Evolutionary conservation across 2,113 vertebrate species (phyloP), one percentile per base, ranked within the genome.

Genomic region (Engystomops pustulosus): DNA sequence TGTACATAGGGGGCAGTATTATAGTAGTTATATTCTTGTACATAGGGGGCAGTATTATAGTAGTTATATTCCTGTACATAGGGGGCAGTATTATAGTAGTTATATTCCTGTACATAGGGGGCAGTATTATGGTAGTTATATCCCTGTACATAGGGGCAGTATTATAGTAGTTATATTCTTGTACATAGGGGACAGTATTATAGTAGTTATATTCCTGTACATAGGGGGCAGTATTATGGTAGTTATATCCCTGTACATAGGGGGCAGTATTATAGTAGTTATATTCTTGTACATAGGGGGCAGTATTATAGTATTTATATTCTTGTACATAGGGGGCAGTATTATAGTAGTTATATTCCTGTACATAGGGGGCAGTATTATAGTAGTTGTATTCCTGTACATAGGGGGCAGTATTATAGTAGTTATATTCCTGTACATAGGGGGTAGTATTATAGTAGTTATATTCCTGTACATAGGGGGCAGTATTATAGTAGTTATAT

Each of bases 401-500:
- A 62, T 30, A 62, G 53, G 47, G 11, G 38, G 55, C 23, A 60
- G 55, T 60, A 60, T 60, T 60, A 27, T 27, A 60, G 55, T 60
- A 60, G 55, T 27, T 27, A 60, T 60, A 60, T 60, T 60, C 55
- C 12, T 60, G 55, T 60, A 60, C 25, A 60, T 53, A 60, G 55
- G 55, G n/a, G 14, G 55, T 10, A 25, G 25, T 60, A 27, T 60
- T 60, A 60, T 53, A 60, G 55, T 60, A 60, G 55, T 60, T 60
- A 53, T 60, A 60, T 60, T 60, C 55, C 14, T 60, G 25, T 27
- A 60, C 17, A 53, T 53, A 53, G 49, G 49, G 11, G n/a, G 55
- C 10, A 60, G 23, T 58, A 60, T 60, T 60, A 27, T 60, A 60
- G 55, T 60, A 53, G 49, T 58, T 58, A 58, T 58, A 58, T 58